Base-by-base conservation (phyloP, 2,888 invertebrate species). In the Mellilla xanthometata region DNA sequence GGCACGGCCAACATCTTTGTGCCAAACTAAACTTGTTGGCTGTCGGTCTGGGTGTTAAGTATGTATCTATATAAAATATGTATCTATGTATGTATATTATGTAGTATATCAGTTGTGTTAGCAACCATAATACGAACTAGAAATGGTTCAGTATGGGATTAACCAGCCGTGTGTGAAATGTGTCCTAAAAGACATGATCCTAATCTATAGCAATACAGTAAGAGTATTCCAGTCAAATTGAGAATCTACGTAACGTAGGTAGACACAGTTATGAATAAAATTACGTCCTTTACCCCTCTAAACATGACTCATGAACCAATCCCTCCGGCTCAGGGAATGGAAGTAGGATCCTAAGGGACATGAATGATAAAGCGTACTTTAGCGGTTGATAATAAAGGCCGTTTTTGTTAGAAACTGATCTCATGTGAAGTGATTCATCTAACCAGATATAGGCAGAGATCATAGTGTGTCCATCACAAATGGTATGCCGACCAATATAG, bases 351-450 rank as follows among this genome's bases (percentile, higher is more conserved):
- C 11, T 52, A 50, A 53, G 49, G 56, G 56, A 56, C 49, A 57
- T 52, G 54, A 49, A 39, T 15, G 39, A 52, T 50, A 29, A 56
- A 45, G 44, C 29, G 32, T 40, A 51, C 38, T 34, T 39, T 40
- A 41, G 26, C 35, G 28, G 24, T 15, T 4, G 30, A 38, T 38
- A 38, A 38, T 22, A 39, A 39, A 34, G 47, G 11, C 26, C 15
- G 32, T 33, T 39, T 39, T 39, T 32, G 59, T 58, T 59, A 64
- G 58, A 60, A 30, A 55, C 68, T 81, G 77, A 79, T 81, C 73
- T 81, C 77, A 81, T 72, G 70, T 62, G 42, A 55, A 55, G 68
- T 81, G 82, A 84, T 67, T 84, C 81, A 81, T 59, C 54, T 39
- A 27, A 49, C 76, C 71, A 58, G 71, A 65, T 74, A 70, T 60